Evolutionary conservation across 2,888 invertebrate species (phyloP).

Genomic region (Thereva unica): DNA sequence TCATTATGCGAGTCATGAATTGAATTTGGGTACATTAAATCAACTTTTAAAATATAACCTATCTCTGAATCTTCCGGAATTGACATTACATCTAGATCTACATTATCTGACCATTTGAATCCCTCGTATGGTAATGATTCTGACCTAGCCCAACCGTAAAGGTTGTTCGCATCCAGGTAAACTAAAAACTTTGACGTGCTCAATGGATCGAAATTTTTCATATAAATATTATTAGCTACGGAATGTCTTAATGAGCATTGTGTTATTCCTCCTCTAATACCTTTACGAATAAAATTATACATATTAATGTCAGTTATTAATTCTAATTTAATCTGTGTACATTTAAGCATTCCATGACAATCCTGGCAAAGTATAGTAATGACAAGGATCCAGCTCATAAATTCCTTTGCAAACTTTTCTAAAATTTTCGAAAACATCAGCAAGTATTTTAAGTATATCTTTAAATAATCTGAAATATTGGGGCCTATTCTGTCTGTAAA

Average conservation of each 20-base stretch:
- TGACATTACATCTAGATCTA: too few relatives aligned
- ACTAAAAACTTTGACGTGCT: too few relatives aligned
- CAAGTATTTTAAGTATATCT: constrained; percentile 4
- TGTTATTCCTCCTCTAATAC: constrained; percentile 13
- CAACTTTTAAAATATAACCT: too few relatives aligned
- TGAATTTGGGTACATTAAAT: not conserved
- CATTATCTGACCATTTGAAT: not conserved
- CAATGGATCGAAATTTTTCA: constrained; percentile 17
- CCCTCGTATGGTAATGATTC: too few relatives aligned
- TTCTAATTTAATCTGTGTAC: not conserved
- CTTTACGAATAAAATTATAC: not conserved
- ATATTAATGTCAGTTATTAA: constrained; percentile 19
- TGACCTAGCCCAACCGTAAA: too few relatives aligned
- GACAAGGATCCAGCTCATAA: too few relatives aligned
- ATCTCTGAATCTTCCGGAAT: too few relatives aligned
- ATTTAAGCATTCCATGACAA: constrained; percentile 16
- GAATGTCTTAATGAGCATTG: constrained; percentile 16
- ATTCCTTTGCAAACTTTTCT: too few relatives aligned
- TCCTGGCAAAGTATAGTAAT: constrained; percentile 14
- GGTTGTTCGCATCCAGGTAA: too few relatives aligned
- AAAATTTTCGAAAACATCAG: not conserved
- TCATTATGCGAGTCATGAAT: too few relatives aligned
- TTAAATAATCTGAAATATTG: constrained; percentile 1
- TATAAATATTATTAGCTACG: constrained; percentile 16
- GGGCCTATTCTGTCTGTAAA: too few relatives aligned